Conservation (phyloP, 1,140 invertebrate genomes). For the Drosophila fuyamai region DNA sequence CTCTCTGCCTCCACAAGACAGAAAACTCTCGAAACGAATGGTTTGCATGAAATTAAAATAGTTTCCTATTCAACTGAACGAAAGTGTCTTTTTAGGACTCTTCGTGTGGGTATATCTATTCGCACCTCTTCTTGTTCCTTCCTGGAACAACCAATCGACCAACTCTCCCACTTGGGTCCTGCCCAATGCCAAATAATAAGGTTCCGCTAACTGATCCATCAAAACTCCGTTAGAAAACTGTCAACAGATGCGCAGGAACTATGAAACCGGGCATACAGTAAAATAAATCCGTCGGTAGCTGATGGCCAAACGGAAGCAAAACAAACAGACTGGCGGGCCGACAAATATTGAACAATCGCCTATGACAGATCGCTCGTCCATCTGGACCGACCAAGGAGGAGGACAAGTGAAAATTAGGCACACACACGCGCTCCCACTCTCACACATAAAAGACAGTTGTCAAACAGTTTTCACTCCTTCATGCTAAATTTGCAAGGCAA, state of each 20-base stretch:
- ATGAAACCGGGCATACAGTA: conserved; percentile 4
- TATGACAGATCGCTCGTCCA: conserved; percentile 50
- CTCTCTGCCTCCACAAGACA: conserved; percentile 9
- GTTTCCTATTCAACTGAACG: conserved; percentile 26
- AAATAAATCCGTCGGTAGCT: conserved; percentile 1
- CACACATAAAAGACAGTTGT: conserved; percentile 28
- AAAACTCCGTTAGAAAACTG: conserved; percentile 45
- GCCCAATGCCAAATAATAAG: conserved; percentile 2
- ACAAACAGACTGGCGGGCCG: conserved; percentile 24
- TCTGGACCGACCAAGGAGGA: conserved; percentile 8
- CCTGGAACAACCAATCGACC: conserved; percentile 25
- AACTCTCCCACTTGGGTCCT: conserved; percentile 6
- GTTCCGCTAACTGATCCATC: conserved; percentile 61
- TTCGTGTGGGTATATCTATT: not conserved
- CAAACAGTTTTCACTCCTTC: conserved; percentile 66
- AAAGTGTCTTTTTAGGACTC: conserved; percentile 2
- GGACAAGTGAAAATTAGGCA: conserved; percentile 61
- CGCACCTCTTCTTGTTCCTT: conserved; percentile 1
- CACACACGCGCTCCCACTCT: conserved; percentile 21
- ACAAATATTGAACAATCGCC: conserved; percentile 61
- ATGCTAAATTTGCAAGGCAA: conserved; percentile 65
- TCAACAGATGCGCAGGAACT: conserved; percentile 41
- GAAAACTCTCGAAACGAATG: conserved; percentile 64
- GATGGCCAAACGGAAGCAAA: conserved; percentile 47
- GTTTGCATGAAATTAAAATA: conserved; percentile 79